Percentiles rank a stretch among this genome's conserved stretches.
Conservation (phyloP, 2,797 vertebrate genomes). For the Scolopax bukidnonensis region DNA sequence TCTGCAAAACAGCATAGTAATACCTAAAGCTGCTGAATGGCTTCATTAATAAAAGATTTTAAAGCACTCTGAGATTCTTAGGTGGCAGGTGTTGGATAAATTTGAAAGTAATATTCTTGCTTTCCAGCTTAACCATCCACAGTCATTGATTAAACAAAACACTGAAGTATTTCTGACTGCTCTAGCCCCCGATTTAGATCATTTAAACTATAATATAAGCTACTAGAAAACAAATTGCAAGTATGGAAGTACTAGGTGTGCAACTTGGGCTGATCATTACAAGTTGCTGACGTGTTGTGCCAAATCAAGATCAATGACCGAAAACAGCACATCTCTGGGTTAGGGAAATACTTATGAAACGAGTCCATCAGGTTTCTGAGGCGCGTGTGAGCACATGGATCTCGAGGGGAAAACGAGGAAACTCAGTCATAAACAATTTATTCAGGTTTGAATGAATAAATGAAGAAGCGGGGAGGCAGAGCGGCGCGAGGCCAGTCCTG, state of each 20-base stretch:
- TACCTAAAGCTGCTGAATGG: neutral
- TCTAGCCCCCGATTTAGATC: neutral
- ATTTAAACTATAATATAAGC: neutral
- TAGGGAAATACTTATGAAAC: neutral
- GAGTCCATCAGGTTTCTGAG: neutral
- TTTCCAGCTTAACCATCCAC: neutral
- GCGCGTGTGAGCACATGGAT: neutral
- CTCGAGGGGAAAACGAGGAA: neutral
- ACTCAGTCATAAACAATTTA: neutral
- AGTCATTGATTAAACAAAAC: constrained; percentile 14
- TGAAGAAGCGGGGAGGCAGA: neutral
- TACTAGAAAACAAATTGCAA: constrained; percentile 55
- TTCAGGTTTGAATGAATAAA: neutral
- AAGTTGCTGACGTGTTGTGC: neutral
- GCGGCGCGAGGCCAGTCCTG: neutral
- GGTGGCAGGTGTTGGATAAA: constrained; percentile 17
- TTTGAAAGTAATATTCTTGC: neutral
- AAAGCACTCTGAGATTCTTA: neutral
- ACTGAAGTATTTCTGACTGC: neutral
- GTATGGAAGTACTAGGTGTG: constrained; percentile 3
- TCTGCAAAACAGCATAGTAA: neutral
- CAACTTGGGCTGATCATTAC: neutral
- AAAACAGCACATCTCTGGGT: neutral
- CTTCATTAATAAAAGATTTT: constrained; percentile 39
- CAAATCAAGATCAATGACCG: neutral